Evolutionary conservation across 2,888 invertebrate species (phyloP), one percentile per base, ranked within the genome.

Genomic region (Hydroisotoma schaefferi): DNA sequence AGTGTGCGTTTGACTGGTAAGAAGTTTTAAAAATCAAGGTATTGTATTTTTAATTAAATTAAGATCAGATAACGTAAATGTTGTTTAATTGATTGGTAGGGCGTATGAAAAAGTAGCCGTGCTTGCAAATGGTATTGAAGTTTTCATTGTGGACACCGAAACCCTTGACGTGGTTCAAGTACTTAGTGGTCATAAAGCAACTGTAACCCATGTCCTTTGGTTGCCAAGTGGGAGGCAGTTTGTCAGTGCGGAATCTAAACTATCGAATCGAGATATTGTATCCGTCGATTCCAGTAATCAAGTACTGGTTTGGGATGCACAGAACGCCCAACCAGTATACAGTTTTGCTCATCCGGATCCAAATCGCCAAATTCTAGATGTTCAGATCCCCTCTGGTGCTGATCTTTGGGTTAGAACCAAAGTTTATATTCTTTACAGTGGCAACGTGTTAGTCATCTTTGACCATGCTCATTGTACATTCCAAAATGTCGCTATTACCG

Each of bases 371-470:
- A 25, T 71, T 1, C 33, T 71, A 23, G 67, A 67, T 52, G 48
- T 67, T 2, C 67, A 67, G 56, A 59, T 66, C 48, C 53, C 67
- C 2, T 55, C 53, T 26, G 71, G 71, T 8, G 60, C 67, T 10
- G 71, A 71, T 55, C 48, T 55, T 10, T 69, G 68, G 51, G 62
- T 61, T 25, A 58, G 62, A 22, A 61, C 67, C 1, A 70, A 70
- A 58, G 40, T 69, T 1, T 69, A 67, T 29, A 56, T 71, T 27
- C 54, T 71, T 20, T 71, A 71, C 52, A 58, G 57, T 26, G 63
- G 63, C 2, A 69, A 70, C 54, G 22, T 63, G 6, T 57, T 71
- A 29, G 68, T 69, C n/a, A 57, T 71, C 23, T 67, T 66, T 53
- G 71, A 71, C 46, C 56, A 68, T 26, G 20, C 60, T 1, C 65